Conservation (phyloP, 2,888 invertebrate genomes). For the Teleogryllus oceanicus region DNA sequence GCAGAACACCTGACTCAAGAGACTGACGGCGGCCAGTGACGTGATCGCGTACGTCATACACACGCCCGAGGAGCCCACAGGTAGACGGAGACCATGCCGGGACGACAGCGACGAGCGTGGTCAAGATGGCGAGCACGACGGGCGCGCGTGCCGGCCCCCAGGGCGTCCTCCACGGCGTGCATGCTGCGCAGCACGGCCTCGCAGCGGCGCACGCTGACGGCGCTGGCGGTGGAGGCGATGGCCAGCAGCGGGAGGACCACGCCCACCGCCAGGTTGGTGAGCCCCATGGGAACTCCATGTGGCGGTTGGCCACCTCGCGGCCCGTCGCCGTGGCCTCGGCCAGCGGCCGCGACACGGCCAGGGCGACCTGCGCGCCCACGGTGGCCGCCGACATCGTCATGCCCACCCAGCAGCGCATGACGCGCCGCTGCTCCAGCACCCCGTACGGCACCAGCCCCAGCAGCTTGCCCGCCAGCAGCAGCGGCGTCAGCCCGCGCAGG, state of each 20-base stretch:
- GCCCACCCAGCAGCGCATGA: not conserved
- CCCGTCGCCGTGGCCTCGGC: not conserved
- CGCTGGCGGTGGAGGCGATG: not conserved
- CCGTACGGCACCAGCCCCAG: not conserved
- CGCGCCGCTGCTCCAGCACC: not conserved
- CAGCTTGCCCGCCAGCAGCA: not conserved
- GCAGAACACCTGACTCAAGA: not conserved
- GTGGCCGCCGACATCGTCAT: not conserved
- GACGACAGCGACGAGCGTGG: not conserved
- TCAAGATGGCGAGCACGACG: not conserved
- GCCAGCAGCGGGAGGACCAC: not conserved
- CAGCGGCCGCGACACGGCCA: not conserved
- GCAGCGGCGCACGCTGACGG: not conserved
- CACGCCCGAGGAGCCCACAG: not conserved
- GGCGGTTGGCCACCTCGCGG: not conserved
- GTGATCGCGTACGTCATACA: not conserved
- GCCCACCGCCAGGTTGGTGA: not conserved
- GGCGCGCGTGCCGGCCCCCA: not conserved
- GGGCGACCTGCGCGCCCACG: not conserved
- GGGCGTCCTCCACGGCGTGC: not conserved
- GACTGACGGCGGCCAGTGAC: not conserved
- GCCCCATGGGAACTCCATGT: not conserved
- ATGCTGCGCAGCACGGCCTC: not conserved
- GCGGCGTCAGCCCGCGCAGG: not conserved
- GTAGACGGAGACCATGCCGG: not conserved